Conservation (phyloP, 2,797 vertebrate genomes). For the Linurgus olivaceus region DNA sequence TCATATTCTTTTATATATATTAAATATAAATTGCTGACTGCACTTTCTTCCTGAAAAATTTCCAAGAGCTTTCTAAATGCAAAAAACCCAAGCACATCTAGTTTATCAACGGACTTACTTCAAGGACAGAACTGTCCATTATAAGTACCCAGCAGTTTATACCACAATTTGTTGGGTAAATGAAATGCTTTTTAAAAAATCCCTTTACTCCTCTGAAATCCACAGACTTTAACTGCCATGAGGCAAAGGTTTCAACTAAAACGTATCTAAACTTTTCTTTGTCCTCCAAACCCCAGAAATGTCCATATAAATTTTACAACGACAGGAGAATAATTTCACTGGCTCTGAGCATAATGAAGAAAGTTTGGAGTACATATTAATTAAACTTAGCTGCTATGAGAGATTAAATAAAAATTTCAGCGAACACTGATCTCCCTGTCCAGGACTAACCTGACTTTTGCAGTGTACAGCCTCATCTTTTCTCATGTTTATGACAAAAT, state of each 20-base stretch:
- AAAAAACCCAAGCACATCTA: not conserved
- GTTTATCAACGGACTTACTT: not conserved
- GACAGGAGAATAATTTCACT: not conserved
- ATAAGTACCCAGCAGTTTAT: not conserved
- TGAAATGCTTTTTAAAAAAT: not conserved
- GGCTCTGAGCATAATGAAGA: not conserved
- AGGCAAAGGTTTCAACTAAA: not conserved
- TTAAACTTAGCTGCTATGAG: not conserved
- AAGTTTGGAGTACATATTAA: not conserved
- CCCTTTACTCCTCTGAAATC: not conserved
- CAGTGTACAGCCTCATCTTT: not conserved
- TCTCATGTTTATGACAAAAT: not conserved
- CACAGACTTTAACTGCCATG: not conserved
- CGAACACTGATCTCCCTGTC: not conserved
- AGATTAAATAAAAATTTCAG: not conserved
- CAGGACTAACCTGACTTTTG: not conserved
- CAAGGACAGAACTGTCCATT: not conserved
- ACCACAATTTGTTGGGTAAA: not conserved
- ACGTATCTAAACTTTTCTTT: fast-evolving
- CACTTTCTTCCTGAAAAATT: not conserved
- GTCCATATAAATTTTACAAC: not conserved
- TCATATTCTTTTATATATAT: not conserved
- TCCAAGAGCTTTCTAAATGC: not conserved
- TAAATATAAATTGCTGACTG: not conserved
- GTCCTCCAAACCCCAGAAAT: not conserved